Evolutionary conservation across 2,113 vertebrate species (phyloP).

Genomic region (Pseudonaja textilis): DNA sequence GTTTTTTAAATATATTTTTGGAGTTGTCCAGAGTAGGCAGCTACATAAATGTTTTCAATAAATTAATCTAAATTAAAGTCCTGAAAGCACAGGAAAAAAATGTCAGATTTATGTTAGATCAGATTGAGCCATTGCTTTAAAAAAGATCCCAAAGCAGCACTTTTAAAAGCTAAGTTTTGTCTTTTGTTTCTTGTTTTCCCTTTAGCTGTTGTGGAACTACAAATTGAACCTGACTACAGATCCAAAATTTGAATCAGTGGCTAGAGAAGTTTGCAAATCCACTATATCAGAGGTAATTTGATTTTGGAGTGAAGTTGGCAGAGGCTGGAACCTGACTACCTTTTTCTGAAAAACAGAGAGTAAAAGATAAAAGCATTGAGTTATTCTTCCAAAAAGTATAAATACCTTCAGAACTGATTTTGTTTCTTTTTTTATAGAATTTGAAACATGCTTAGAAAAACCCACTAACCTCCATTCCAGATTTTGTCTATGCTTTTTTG

Average conservation of each 20-base stretch:
- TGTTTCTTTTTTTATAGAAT: not conserved
- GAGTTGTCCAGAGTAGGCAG: not conserved
- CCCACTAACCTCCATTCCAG: not conserved
- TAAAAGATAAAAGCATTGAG: not conserved
- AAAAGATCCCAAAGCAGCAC: slow-evolving; percentile 4
- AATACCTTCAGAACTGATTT: not conserved
- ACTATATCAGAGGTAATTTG: slow-evolving; percentile 86
- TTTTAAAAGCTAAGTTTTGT: not conserved
- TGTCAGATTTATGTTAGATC: not conserved
- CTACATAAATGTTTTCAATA: not conserved
- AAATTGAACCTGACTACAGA: slow-evolving; percentile 94
- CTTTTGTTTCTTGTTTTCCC: not conserved
- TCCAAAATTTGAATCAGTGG: slow-evolving; percentile 94
- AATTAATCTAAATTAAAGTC: not conserved
- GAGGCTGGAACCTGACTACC: too few species aligned
- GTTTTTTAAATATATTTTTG: not conserved
- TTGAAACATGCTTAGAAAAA: not conserved
- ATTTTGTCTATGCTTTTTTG: not conserved
- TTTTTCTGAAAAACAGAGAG: not conserved
- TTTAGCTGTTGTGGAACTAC: slow-evolving; percentile 87
- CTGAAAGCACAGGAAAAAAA: too few species aligned
- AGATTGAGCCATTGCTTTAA: slow-evolving; percentile 8
- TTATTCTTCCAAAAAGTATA: not conserved
- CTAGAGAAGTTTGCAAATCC: slow-evolving; percentile 91
- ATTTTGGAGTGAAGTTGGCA: not conserved